A percentile compares a stretch with the other conserved stretches of the same genome.
These are phyloP conservation scores for Okamejei kenojei DNA, from an alignment of 2,797 vertebrate species.

Conservation along the genomic window DNA sequence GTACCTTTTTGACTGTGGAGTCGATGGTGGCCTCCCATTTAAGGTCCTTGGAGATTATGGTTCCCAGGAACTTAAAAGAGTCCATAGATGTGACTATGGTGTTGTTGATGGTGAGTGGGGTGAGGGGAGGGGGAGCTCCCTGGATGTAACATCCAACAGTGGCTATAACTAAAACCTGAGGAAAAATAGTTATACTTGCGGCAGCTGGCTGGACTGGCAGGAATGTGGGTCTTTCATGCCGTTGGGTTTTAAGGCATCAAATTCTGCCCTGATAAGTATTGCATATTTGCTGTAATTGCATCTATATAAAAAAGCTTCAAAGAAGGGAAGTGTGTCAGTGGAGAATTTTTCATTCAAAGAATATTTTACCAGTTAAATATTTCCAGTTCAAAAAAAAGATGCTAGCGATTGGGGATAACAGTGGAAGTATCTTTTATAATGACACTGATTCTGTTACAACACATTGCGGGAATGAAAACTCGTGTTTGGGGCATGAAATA, in stretches of 20 bases:
- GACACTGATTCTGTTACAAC: neutral
- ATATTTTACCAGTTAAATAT: neutral
- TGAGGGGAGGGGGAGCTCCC: too few relatives aligned
- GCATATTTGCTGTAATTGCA: neutral
- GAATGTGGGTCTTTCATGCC: neutral
- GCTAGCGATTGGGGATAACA: neutral
- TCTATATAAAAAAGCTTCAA: too few relatives aligned
- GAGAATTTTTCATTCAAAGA: neutral
- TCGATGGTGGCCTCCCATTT: too few relatives aligned
- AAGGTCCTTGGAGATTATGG: too few relatives aligned
- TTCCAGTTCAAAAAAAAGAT: neutral
- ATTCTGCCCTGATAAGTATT: neutral
- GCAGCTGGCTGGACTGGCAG: neutral
- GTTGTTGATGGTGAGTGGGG: too few relatives aligned
- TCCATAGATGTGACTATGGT: too few relatives aligned
- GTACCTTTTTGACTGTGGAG: too few relatives aligned
- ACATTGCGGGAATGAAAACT: neutral
- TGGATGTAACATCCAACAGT: neutral
- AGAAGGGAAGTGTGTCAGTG: neutral
- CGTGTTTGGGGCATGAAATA: conserved; percentile 17
- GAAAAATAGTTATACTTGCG: neutral
- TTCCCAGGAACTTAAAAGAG: too few relatives aligned
- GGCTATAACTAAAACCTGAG: neutral
- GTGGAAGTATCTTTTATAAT: conserved; percentile 11
- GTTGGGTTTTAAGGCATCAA: neutral